phyloP scores from a whole-genome alignment of 2,797 vertebrate species.

The Gambusia yucatana region DNA sequence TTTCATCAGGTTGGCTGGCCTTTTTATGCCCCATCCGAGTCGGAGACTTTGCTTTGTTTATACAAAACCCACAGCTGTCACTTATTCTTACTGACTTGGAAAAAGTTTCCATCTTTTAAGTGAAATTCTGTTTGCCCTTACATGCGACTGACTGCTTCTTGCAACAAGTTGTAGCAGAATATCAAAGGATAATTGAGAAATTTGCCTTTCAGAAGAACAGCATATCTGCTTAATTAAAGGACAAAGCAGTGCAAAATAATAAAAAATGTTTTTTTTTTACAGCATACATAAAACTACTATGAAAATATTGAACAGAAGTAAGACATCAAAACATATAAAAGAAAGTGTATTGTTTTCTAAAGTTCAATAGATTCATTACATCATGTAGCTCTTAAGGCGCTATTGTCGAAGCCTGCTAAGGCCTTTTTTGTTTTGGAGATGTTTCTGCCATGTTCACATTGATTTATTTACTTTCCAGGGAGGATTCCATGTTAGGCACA shows the following conservation, averaged over 20 bases:
- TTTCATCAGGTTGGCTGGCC: slow-evolving; percentile 22
- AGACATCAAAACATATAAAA: background rate
- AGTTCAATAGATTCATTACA: background rate
- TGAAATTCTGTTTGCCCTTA: background rate
- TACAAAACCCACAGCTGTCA: background rate
- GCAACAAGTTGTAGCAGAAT: background rate
- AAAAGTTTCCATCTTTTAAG: background rate
- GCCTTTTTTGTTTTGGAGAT: too few species aligned
- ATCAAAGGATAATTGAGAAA: background rate
- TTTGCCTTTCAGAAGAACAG: background rate
- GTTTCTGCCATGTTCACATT: background rate
- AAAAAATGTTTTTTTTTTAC: background rate
- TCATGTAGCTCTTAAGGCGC: background rate
- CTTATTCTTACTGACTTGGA: slow-evolving; percentile 2
- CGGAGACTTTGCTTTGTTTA: slow-evolving; percentile 9
- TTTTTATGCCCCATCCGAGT: slow-evolving; percentile 4
- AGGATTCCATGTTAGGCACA: background rate
- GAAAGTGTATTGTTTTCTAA: background rate
- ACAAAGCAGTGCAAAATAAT: background rate
- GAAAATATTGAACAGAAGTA: background rate
- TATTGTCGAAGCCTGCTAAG: too few species aligned
- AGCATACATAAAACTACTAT: background rate
- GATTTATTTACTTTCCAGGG: slow-evolving; percentile 1
- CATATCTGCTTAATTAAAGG: background rate
- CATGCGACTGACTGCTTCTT: background rate